Evolutionary conservation across 2,113 vertebrate genomes (phyloP).

Genomic region (Oxyruncus cristatus): DNA sequence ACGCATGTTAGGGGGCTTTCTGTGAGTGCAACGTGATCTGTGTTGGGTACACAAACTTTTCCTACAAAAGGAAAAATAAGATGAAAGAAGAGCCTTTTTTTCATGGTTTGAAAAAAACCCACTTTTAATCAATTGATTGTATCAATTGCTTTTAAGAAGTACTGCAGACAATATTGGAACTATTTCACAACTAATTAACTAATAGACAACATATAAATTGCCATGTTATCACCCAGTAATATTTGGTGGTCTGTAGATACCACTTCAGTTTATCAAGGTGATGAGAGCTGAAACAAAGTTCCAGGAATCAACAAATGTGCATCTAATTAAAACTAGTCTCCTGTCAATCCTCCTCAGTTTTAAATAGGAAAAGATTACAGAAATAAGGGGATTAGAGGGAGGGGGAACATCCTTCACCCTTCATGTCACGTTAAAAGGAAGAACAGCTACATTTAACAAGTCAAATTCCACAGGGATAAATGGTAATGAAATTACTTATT

Average conservation of each 20-base stretch:
- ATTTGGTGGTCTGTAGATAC: not conserved
- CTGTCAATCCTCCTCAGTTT: not conserved
- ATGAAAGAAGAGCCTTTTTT: not conserved
- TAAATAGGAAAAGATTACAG: not conserved
- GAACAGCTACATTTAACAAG: not conserved
- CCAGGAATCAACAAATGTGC: not conserved
- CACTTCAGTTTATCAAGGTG: not conserved
- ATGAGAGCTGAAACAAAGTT: not conserved
- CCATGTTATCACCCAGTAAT: not conserved
- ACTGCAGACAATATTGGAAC: not conserved
- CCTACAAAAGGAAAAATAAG: not conserved
- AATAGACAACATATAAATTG: not conserved
- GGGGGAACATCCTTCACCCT: not conserved
- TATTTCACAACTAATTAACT: not conserved
- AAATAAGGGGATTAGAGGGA: not conserved
- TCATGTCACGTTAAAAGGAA: not conserved
- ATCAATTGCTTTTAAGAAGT: not conserved
- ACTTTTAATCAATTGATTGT: not conserved
- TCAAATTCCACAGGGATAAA: constrained; percentile 6
- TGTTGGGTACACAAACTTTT: not conserved
- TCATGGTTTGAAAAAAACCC: not conserved
- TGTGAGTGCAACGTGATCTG: not conserved
- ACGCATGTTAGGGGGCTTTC: not conserved
- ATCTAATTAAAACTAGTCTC: not conserved
- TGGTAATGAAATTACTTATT: constrained; percentile 23